These are phyloP conservation scores for Escarpia spicata DNA, from an alignment of 2,888 invertebrate species.

Conservation along the genomic window DNA sequence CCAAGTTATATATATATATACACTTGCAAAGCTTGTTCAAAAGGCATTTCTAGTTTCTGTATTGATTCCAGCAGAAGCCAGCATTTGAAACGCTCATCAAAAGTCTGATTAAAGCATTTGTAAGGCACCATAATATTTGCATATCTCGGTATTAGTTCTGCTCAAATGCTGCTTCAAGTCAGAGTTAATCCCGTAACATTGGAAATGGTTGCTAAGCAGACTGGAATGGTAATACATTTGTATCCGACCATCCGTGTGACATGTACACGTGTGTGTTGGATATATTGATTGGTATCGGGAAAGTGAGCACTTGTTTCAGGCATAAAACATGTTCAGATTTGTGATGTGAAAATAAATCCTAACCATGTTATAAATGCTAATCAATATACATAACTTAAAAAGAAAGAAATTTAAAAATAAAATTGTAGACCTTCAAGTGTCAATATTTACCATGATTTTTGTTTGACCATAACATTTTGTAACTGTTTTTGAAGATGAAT, in stretches of 20 bases:
- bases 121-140: not conserved
- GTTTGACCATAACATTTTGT: no score
- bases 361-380: no score
- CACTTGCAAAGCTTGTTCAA: no score
- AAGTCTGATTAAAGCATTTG: not conserved
- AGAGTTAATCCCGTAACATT: not conserved
- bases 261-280: not conserved
- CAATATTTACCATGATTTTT: no score
- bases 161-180: not conserved
- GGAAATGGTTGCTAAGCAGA: conserved; percentile 4
- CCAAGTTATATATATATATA: not conserved
- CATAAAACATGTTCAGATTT: not conserved
- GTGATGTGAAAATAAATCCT: no score
- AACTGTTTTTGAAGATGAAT: no score
- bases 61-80: not conserved
- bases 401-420: no score
- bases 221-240: not conserved
- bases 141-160: not conserved
- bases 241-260: no score
- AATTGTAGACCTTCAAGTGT: no score
- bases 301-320: not conserved
- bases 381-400: no score
- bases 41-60: not conserved
- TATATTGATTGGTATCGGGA: not conserved
- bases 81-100: not conserved